phyloP scores from a whole-genome alignment of 2,888 invertebrate genomes.

The Drosophila limbata region DNA sequence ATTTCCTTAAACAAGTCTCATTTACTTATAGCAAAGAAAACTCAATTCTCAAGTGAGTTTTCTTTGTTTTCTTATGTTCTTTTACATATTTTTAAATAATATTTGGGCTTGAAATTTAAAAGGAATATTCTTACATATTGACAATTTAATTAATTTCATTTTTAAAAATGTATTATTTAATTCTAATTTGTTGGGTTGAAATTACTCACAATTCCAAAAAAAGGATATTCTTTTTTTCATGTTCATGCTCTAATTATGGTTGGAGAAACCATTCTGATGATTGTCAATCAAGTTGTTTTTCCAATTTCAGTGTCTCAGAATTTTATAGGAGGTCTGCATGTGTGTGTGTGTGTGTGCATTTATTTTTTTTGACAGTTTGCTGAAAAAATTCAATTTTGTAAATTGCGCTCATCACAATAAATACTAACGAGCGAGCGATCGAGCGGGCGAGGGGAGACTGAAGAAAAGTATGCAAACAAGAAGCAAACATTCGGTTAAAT shows the following conservation, averaged over 20 bases:
- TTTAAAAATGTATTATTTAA: too few relatives aligned
- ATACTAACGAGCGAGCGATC: slow-evolving; percentile 25
- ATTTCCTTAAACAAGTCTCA: too few relatives aligned
- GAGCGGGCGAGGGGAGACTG: background rate
- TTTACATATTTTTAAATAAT: too few relatives aligned
- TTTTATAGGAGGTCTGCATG: background rate
- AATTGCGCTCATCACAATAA: slow-evolving; percentile 59
- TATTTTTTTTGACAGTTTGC: slow-evolving; percentile 23
- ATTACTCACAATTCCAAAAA: too few relatives aligned
- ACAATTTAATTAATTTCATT: too few relatives aligned
- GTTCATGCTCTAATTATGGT: background rate
- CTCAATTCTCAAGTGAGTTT: too few relatives aligned
- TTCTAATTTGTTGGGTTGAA: too few relatives aligned
- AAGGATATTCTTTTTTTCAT: too few relatives aligned
- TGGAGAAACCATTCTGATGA: background rate
- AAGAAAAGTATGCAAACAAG: slow-evolving; percentile 40
- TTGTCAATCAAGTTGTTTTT: background rate
- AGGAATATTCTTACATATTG: too few relatives aligned
- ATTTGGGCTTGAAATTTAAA: too few relatives aligned
- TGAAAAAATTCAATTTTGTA: slow-evolving; percentile 69
- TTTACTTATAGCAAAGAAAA: too few relatives aligned
- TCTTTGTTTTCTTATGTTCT: too few relatives aligned
- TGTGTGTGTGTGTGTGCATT: slow-evolving; percentile 1
- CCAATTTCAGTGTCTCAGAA: background rate
- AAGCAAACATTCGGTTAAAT: slow-evolving; percentile 62